Evolutionary conservation across 2,113 vertebrate species (phyloP), one percentile per base, ranked within the genome.

Genomic region (Phaethon lepturus): DNA sequence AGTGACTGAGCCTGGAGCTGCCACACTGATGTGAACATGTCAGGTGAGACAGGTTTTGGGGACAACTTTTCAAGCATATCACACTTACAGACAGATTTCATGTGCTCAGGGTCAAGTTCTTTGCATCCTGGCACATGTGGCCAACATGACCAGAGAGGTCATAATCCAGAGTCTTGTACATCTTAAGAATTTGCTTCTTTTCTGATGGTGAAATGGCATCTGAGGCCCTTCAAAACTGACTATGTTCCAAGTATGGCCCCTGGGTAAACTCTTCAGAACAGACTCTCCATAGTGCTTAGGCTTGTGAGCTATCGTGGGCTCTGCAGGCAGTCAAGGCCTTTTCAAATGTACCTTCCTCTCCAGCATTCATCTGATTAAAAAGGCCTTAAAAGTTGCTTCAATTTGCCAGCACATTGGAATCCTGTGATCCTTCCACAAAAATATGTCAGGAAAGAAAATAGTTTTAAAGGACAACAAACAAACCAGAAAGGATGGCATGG

Each of bases 1-100:
- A 35, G 45, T 56, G 31, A 44, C 45, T 1, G 7, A 44, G 13
- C 29, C 55, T 19, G 26, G 56, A 71, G 40, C 17, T 75, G 64
- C 9, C 19, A 11, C 7, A 4, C 10, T 66, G 33, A 50, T 90
- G 20, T 33, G 52, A 60, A 44, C 0, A 0, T 40, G 16, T 28
- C 5, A 4, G 53, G 45, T 13, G 17, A 38, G 24, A 9, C 5
- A 6, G 3, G 11, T 20, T 86, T 47, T 52, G 49, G 11, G 52
- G 23, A 53, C 52, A 69, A 13, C 7, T 84, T 95, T 87, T 69
- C 44, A 69, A n/a, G 53, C 11, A 12, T 45, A 4, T 29, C 25
- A 62, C 26, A 9, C 6, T 31, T 72, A 56, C 31, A 76, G n/a
- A 26, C 15, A 59, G 31, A 2, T 55, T 91, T 38, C 31, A 19